Evolutionary conservation across 2,888 invertebrate species (phyloP).

Genomic region (Drosophila setosimentum): DNA sequence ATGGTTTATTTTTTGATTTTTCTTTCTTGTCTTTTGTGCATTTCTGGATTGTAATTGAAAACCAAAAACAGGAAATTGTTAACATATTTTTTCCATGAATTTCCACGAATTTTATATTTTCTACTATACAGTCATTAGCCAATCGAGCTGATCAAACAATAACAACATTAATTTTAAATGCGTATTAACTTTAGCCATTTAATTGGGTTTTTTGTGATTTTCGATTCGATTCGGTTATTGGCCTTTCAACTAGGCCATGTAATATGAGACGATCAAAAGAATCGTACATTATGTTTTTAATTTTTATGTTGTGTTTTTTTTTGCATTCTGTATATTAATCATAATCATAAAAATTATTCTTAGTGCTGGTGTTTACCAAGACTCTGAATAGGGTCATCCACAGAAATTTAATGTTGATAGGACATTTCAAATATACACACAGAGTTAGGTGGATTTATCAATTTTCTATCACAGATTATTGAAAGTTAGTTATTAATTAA

Average conservation of each 20-base stretch:
- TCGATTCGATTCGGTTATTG: constrained; percentile 35
- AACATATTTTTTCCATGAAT: constrained; percentile 49
- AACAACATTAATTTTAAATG: constrained; percentile 18
- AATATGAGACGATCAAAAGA: not conserved
- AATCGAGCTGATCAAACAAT: constrained; percentile 10
- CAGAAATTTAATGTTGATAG: not conserved
- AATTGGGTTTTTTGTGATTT: not conserved
- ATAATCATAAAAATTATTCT: not conserved
- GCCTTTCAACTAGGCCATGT: constrained; percentile 16
- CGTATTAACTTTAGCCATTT: constrained; percentile 16
- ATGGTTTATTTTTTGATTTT: constrained; percentile 19
- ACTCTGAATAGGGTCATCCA: no score
- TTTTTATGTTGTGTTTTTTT: not conserved
- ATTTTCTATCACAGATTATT: not conserved
- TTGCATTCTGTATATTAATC: not conserved
- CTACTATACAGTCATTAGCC: constrained; percentile 60
- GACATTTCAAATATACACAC: not conserved
- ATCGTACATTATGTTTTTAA: not conserved
- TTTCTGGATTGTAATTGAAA: constrained; percentile 54
- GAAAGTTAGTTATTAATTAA: not conserved
- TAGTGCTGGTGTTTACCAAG: not conserved
- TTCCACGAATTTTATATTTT: constrained; percentile 59
- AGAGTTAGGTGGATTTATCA: not conserved
- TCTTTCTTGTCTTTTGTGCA: not conserved
- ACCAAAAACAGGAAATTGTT: constrained; percentile 72